These are phyloP conservation scores for Poecile atricapillus DNA, from an alignment of 2,113 vertebrate species.

Conservation along the genomic window DNA sequence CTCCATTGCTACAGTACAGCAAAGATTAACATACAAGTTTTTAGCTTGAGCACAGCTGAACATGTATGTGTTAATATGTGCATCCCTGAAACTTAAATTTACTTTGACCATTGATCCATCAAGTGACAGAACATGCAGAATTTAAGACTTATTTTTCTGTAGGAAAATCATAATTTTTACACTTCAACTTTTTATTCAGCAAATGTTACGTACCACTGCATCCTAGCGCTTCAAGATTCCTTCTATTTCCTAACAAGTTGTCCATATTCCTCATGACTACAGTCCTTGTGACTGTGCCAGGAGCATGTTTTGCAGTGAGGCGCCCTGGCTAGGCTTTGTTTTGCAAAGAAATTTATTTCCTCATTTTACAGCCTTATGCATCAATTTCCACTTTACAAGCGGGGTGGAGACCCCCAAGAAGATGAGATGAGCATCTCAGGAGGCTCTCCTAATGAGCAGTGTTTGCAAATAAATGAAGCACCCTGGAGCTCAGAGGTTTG, in stretches of 20 bases:
- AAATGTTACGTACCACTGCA: background rate
- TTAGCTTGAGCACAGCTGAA: background rate
- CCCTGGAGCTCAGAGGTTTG: background rate
- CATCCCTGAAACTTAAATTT: background rate
- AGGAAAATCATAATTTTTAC: background rate
- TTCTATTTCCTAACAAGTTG: background rate
- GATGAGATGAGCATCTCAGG: background rate
- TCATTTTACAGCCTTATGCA: background rate
- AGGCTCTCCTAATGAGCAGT: background rate
- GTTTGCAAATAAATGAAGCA: slow-evolving; percentile 4
- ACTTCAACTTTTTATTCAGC: background rate
- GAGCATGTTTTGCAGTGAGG: background rate
- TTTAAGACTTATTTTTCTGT: background rate
- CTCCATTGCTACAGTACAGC: background rate
- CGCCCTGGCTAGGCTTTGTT: background rate
- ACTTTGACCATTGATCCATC: background rate
- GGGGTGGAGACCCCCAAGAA: background rate
- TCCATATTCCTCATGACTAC: background rate
- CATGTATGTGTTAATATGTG: background rate
- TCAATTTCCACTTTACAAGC: background rate
- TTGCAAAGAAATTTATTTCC: slow-evolving; percentile 8
- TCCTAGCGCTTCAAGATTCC: background rate
- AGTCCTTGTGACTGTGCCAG: background rate
- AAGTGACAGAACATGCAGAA: background rate
- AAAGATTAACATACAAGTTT: background rate